Evolutionary conservation across 2,113 vertebrate species (phyloP), one percentile per base, ranked within the genome.

Genomic region (Oreochromis spilurus): DNA sequence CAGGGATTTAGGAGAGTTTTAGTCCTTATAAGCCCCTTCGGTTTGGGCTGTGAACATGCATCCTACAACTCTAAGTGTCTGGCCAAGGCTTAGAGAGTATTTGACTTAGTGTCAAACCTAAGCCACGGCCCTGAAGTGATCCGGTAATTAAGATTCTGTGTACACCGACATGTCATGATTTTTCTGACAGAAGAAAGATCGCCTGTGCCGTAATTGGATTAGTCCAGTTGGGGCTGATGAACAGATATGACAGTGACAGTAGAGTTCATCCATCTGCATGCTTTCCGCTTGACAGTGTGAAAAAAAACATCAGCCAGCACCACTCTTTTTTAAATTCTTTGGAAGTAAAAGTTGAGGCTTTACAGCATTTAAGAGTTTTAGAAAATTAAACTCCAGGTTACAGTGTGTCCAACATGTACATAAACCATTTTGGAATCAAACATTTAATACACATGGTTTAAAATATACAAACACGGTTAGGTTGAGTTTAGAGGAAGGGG

Each of bases 141-240:
- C 90, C 85, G 54, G 91, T 94, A 90, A 92, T 91, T 92, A 92
- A 87, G 85, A 91, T 89, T 92, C 91, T 85, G 89, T 92, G 92
- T 92, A 91, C 91, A 92, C 89, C 79, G 84, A 91, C 87, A 88
- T 91, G 90, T 95, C 91, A 84, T 75, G 92, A 92, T 92, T 94
- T 93, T 90, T 94, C 87, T 91, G 91, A 93, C 92, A 93, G 88
- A 89, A 87, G 93, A 92, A 94, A 91, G 91, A 94, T 93, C 85
- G 93, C 91, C 92, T 89, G 89, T 78, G 86, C 86, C 80, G 94
- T 93, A 94, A 93, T 91, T 92, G 92, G 92, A 88, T 95, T 88
- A 88, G 89, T 91, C 89, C 89, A 92, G 84, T 89, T 86, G 87
- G 86, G 75, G 82, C 80, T 88, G 91, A 93, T 91, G 90, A 93